These are phyloP conservation scores for Theristicus caerulescens DNA, from an alignment of 2,113 vertebrate species.

Conservation along the genomic window DNA sequence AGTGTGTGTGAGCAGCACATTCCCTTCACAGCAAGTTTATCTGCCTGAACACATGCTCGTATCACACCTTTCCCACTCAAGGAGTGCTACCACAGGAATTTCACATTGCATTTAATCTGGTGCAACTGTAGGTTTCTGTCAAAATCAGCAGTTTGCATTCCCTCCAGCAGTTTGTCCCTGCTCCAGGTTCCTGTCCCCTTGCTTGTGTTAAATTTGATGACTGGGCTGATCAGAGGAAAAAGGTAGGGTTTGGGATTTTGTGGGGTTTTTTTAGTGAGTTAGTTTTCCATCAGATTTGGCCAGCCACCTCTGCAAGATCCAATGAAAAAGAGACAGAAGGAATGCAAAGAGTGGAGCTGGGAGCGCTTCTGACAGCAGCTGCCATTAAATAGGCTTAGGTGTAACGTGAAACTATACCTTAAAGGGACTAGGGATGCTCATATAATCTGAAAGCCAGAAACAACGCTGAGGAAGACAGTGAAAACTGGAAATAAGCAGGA, in stretches of 20 bases:
- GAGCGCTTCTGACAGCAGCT: not conserved
- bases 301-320: not conserved
- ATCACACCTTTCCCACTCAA: not conserved
- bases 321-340: not conserved
- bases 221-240: not conserved
- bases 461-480: not conserved
- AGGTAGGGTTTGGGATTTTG: not conserved
- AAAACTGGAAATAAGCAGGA: not conserved
- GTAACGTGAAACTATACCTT: not conserved
- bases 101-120: not conserved
- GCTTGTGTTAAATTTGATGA: not conserved
- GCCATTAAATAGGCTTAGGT: not conserved
- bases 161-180: not conserved
- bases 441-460: not conserved
- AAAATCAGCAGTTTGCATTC: not conserved
- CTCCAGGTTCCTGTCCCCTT: not conserved
- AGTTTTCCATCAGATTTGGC: not conserved
- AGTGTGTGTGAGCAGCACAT: not conserved
- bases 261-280: not conserved
- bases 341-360: not conserved
- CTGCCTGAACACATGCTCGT: not conserved
- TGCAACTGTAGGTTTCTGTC: not conserved
- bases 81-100: not conserved
- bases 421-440: not conserved
- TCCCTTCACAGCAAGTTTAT: not conserved